Evolutionary conservation across 2,113 vertebrate genomes (phyloP).

Genomic region (Hipposideros armiger): DNA sequence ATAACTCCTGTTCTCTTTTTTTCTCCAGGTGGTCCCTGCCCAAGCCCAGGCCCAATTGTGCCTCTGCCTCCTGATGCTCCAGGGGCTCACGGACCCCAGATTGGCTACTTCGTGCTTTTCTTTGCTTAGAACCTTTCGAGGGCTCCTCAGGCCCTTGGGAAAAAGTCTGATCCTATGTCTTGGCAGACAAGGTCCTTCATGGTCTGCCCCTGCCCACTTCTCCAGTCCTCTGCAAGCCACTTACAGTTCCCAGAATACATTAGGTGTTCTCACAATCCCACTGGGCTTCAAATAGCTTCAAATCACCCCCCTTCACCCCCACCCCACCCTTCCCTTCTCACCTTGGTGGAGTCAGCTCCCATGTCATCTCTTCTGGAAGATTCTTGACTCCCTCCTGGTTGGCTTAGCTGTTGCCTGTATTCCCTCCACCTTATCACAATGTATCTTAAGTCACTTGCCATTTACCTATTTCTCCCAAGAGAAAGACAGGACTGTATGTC

Average conservation of each 20-base stretch:
- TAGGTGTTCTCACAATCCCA: background rate
- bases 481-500: background rate
- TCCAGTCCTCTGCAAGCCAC: background rate
- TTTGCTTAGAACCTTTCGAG: background rate
- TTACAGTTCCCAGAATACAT: background rate
- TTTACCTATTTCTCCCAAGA: background rate
- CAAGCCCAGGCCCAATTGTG: background rate
- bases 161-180: background rate
- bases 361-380: background rate
- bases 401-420: background rate
- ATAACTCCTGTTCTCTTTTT: background rate
- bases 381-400: background rate
- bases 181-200: background rate
- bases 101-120: background rate
- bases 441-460: background rate
- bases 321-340: background rate
- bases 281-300: background rate
- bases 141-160: background rate
- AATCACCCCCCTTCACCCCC: background rate
- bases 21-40: background rate
- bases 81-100: background rate
- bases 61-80: background rate
- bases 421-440: background rate
- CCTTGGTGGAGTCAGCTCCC: background rate
- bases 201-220: background rate